Evolutionary conservation across 2,797 vertebrate genomes (phyloP), one percentile per base, ranked within the genome.

Genomic region (Lepidocolaptes lacrymiger): DNA sequence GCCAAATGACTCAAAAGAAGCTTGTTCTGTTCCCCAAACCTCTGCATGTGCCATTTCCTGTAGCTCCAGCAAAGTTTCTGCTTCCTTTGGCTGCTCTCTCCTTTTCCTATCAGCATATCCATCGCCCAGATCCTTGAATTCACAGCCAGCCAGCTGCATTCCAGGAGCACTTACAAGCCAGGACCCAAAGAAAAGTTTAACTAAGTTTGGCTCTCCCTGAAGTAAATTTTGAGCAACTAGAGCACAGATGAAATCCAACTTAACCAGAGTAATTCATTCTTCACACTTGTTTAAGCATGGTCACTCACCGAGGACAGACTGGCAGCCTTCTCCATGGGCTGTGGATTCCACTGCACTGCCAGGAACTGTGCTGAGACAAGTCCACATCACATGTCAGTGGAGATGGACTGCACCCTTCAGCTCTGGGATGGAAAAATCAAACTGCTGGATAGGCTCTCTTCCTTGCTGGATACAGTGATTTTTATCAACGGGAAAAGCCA

Each of bases 401-500:
- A 96, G 89, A 96, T 91, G 93, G 94, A 95, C 88, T 91, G 95
- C 90, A 85, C 74, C 79, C 78, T 95, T 97, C 95, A 96, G 78
- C 75, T 92, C 91, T 27, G 77, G 51, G 91, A 96, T 94, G 85
- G 85, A 89, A 96, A 96, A 96, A 97, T 96, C 96, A 96, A 96
- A 89, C 91, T 61, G 90, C 87, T 59, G 82, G 86, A 94, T 67
- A 34, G 89, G 72, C 62, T 87, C 93, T 92, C 80, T 95, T 88
- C 85, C 89, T 90, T 94, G 88, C 94, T 0, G 6, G 79, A 72
- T 92, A 88, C 55, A 24, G 72, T 79, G 84, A 90, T 96, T 93
- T 96, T 97, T 97, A 95, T 96, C 93, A 97, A 96, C 18, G 6
- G 94, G 94, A 89, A 97, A 96, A 96, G 92, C 92, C 92, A 97